Evolutionary conservation across 2,888 invertebrate genomes (phyloP), one percentile per base, ranked within the genome.

Genomic region (Neoitamus cyanurus): DNA sequence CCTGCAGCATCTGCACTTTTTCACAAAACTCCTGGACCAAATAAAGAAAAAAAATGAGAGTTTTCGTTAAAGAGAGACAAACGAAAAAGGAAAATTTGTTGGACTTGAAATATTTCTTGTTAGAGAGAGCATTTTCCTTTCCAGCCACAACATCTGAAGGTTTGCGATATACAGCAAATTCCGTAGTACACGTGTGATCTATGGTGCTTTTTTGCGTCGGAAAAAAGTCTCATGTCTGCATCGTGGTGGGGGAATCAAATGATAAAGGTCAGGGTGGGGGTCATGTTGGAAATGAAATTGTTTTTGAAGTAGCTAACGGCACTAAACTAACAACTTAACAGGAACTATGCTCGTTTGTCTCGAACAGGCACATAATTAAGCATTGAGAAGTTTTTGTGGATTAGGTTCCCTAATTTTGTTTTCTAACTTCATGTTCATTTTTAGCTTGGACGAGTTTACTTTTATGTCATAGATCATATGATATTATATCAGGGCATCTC

Each of bases 1-100:
- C 80, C 84, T 86, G 85, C 85, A 86, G 80, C 85, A 86, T 86
- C 84, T 86, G 85, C 85, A 86, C 73, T 86, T 86, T 86, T 86
- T 86, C 85, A 86, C 85, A 86, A 69, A 73, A 70, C 31, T 58
- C 25, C 25, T 9, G 58, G 25, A 25, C 58, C 58, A 58, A 58
- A 58, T 20, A 7, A 58, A 9, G 9, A 58, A 20, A 20, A 58
- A 58, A 20, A 37, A 6, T 6, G 20, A 48, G 15, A 20, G 48
- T 58, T 20, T 58, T 58, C 25, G 58, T 58, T 58, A 25, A 58
- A 20, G 25, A 58, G 9, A 15, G 58, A 58, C 25, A 48, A 6
- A 58, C 58, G 58, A 58, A 25, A 58, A 58, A 20, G 58, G 58
- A 58, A 58, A 58, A 58, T 58, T 58, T 20, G 58, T 20, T 58